Evolutionary conservation across 2,797 vertebrate genomes (phyloP).

Genomic region (Enteromius mattozi): DNA sequence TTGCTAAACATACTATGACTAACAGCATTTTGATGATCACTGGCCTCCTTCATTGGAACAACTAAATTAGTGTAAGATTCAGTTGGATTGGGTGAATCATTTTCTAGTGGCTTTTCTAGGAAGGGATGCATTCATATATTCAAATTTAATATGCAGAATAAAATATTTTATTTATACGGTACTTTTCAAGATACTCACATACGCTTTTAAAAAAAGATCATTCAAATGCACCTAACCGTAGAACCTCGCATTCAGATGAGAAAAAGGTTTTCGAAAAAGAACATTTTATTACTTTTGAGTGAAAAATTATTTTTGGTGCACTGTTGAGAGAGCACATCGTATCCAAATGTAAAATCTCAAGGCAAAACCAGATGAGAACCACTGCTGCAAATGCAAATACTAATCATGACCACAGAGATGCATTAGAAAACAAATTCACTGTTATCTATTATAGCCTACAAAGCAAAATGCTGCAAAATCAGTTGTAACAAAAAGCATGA

Average conservation of each 20-base stretch:
- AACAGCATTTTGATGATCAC: conserved; percentile 22
- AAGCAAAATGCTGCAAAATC: conserved; percentile 44
- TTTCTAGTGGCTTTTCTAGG: neutral
- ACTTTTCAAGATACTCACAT: neutral
- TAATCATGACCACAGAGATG: neutral
- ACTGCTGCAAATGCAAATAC: neutral
- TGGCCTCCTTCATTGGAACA: neutral
- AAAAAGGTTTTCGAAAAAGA: neutral
- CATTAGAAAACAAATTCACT: conserved; percentile 20
- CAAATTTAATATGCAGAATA: neutral
- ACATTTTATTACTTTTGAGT: neutral
- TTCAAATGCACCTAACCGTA: neutral
- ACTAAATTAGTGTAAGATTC: neutral
- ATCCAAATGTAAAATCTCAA: neutral
- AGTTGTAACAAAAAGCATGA: conserved; percentile 35
- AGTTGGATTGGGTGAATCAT: neutral
- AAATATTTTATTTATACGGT: neutral
- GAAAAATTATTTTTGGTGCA: neutral
- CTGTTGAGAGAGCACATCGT: neutral
- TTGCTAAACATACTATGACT: neutral
- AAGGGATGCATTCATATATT: neutral
- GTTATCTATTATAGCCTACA: conserved; percentile 28
- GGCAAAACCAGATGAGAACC: neutral
- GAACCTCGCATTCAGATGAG: neutral
- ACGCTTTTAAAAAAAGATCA: neutral